Evolutionary conservation across 2,888 invertebrate species (phyloP).

Genomic region (Eilema depressum): DNA sequence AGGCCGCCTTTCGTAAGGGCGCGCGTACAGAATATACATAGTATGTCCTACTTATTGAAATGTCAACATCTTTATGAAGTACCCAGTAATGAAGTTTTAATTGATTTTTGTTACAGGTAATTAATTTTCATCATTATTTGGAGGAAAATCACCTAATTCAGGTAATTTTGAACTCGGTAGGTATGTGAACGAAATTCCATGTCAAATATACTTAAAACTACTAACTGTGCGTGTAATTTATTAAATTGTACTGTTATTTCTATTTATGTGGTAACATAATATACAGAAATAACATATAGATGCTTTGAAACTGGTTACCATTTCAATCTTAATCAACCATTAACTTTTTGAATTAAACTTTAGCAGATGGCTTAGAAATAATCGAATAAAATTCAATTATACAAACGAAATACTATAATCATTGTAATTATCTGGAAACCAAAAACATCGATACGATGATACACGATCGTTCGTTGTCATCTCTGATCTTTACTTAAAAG

Average conservation of each 20-base stretch:
- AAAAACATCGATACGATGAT: no score
- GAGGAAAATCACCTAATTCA: constrained; percentile 1
- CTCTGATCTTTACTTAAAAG: no score
- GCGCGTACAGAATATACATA: constrained; percentile 63
- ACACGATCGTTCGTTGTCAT: no score
- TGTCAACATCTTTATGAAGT: constrained; percentile 64
- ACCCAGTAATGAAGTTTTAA: constrained; percentile 59
- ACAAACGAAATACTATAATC: no score
- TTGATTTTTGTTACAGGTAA: constrained; percentile 74
- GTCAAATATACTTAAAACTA: neutral
- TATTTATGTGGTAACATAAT: no score
- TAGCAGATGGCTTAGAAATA: neutral
- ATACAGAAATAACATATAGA: neutral
- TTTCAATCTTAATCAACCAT: neutral
- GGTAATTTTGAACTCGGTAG: constrained; percentile 23
- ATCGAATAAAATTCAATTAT: no score
- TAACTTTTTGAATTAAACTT: neutral
- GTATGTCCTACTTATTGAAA: constrained; percentile 69
- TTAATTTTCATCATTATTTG: constrained; percentile 33
- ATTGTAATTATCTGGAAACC: no score
- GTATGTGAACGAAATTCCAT: constrained; percentile 26
- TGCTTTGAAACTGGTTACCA: neutral
- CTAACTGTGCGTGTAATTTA: neutral
- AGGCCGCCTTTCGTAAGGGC: constrained; percentile 74
- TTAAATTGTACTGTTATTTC: no score